Evolutionary conservation across 2,113 vertebrate species (phyloP).

Genomic region (Sula dactylatra): DNA sequence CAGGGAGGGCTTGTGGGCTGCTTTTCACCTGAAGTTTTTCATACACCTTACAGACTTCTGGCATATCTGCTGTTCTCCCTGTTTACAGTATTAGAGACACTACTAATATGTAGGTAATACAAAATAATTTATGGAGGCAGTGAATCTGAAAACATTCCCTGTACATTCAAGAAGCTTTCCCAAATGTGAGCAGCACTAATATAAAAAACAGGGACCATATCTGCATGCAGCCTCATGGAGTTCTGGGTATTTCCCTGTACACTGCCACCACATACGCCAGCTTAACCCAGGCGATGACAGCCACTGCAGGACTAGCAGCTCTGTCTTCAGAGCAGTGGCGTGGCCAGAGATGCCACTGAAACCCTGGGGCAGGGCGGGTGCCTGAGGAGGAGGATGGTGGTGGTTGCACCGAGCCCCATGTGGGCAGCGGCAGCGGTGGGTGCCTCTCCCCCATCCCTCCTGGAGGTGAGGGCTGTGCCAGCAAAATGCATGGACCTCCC

Average conservation of each 20-base stretch:
- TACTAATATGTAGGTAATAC: not conserved
- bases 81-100: not conserved
- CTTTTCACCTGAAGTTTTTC: not conserved
- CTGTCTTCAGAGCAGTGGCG: not conserved
- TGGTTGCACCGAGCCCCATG: fast-evolving
- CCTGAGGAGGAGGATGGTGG: not conserved
- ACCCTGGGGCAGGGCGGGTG: not conserved
- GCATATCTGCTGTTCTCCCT: not conserved
- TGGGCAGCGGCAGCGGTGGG: not conserved
- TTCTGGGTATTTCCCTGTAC: not conserved
- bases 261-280: fast-evolving
- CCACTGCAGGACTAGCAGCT: not conserved
- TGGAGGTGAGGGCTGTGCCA: not conserved
- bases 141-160: not conserved
- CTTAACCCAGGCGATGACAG: not conserved
- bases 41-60: not conserved
- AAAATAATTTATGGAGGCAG: not conserved
- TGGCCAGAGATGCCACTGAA: not conserved
- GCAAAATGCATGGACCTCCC: not conserved
- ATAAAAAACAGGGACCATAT: not conserved
- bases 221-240: not conserved
- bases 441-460: not conserved
- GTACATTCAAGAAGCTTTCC: not conserved
- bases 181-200: not conserved
- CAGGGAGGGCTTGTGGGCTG: not conserved